These are phyloP conservation scores for Bradypus variegatus DNA, from an alignment of 2,797 vertebrate species.

Conservation along the genomic window DNA sequence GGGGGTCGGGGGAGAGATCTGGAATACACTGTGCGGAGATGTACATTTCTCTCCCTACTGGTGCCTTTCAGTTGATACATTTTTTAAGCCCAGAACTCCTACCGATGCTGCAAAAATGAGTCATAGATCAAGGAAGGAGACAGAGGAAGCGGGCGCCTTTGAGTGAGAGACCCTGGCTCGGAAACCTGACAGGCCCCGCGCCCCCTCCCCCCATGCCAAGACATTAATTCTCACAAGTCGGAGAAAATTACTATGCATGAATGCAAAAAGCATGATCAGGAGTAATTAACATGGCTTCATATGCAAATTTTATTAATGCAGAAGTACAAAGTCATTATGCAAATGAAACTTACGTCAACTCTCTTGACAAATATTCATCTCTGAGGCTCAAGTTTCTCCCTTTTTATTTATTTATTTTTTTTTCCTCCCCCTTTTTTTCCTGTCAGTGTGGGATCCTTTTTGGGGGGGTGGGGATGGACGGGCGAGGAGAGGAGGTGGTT, in stretches of 20 bases:
- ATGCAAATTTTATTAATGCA: conserved; percentile 99
- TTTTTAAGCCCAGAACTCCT: conserved; percentile 73
- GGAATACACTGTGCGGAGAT: neutral
- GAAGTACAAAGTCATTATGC: conserved; percentile 99
- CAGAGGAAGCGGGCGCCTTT: conserved; percentile 65
- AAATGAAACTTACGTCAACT: conserved; percentile 98
- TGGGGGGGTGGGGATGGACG: conserved; percentile 15
- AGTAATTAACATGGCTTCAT: conserved; percentile 99
- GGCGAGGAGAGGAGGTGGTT: neutral
- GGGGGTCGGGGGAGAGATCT: neutral
- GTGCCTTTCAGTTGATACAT: conserved; percentile 72
- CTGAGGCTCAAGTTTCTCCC: conserved; percentile 91
- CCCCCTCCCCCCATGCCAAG: conserved; percentile 83
- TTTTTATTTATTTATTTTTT: conserved; percentile 75
- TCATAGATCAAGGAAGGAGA: conserved; percentile 72
- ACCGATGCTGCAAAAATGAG: conserved; percentile 74
- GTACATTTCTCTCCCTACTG: conserved; percentile 60
- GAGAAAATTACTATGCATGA: conserved; percentile 99
- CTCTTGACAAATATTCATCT: conserved; percentile 99
- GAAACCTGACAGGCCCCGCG: conserved; percentile 76
- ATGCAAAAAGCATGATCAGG: conserved; percentile 99
- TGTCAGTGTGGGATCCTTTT: neutral
- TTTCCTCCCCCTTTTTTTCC: neutral
- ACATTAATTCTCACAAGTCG: conserved; percentile 99
- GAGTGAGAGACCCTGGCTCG: conserved; percentile 75